Evolutionary conservation across 2,797 vertebrate species (phyloP), one percentile per base, ranked within the genome.

Genomic region (Denticeps clupeoides): DNA sequence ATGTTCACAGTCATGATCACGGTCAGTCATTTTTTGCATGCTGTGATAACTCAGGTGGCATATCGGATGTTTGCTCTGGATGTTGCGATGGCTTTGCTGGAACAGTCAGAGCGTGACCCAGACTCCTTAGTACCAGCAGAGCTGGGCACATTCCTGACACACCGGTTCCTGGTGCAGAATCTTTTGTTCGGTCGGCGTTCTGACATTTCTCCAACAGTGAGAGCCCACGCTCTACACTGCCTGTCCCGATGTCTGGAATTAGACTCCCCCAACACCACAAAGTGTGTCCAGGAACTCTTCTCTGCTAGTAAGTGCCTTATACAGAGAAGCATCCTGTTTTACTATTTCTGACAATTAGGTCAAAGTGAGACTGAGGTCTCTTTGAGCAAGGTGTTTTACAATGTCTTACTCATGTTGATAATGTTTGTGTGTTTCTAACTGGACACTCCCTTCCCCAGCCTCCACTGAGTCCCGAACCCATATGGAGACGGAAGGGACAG

Each of bases 1-100:
- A n/a, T n/a, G n/a, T n/a, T n/a, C n/a, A n/a, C n/a, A n/a, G n/a
- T n/a, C n/a, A n/a, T n/a, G n/a, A n/a, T n/a, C n/a, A n/a, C n/a
- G n/a, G n/a, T n/a, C n/a, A n/a, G n/a, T n/a, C n/a, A n/a, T n/a
- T n/a, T n/a, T n/a, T n/a, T n/a, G n/a, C n/a, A n/a, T n/a, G n/a
- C n/a, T n/a, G n/a, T n/a, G n/a, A n/a, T n/a, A n/a, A n/a, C 8
- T 11, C 66, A 97, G 93, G 77, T 84, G 57, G 74, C 75, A 19
- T 79, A 82, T 55, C 76, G 93, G 7, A 80, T 93, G 49, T 95
- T 99, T 62, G 88, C 91, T 2, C 75, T 96, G 29, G 92, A 98
- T 4, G 88, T 90, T 11, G 85, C 73, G 8, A 81, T 95, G 67
- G 87, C 85, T 53, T 68, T 97, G 37, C 60, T 99, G 71, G 82